These are phyloP conservation scores for Cynaeus angustus DNA, from an alignment of 2,888 invertebrate species.

Conservation along the genomic window DNA sequence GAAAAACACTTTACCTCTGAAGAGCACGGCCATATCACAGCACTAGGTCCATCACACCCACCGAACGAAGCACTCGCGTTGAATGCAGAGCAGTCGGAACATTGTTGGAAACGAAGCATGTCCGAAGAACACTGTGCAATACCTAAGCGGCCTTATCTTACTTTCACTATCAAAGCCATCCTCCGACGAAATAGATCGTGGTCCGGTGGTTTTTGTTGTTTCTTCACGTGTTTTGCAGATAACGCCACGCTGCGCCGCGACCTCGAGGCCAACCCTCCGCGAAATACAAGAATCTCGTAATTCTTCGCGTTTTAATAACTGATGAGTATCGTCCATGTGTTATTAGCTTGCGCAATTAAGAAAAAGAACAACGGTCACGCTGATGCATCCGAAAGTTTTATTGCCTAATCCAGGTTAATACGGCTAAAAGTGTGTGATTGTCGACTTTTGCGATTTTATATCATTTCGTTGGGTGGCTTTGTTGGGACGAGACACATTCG, in stretches of 20 bases:
- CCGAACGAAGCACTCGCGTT: conserved; percentile 47
- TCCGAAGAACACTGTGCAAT: conserved; percentile 69
- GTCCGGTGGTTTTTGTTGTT: conserved; percentile 50
- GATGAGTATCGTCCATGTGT: conserved; percentile 61
- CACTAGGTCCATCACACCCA: conserved; percentile 44
- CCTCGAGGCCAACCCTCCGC: conserved; percentile 28
- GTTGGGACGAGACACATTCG: conserved; percentile 38
- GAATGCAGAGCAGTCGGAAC: conserved; percentile 65
- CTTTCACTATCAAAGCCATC: conserved; percentile 71
- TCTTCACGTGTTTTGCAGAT: conserved; percentile 43
- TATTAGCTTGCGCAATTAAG: conserved; percentile 64
- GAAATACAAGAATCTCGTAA: conserved; percentile 21
- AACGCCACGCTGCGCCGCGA: conserved; percentile 19
- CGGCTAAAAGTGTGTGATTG: conserved; percentile 59
- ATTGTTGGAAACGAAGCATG: conserved; percentile 72
- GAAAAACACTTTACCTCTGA: conserved; percentile 62
- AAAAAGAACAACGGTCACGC: conserved; percentile 62
- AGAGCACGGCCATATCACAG: conserved; percentile 64
- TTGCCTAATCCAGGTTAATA: conserved; percentile 70
- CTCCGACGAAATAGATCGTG: conserved; percentile 63
- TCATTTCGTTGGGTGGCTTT: conserved; percentile 41
- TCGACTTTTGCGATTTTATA: conserved; percentile 40
- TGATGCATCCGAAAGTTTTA: conserved; percentile 65
- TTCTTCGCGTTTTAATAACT: conserved; percentile 50
- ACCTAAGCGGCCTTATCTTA: conserved; percentile 65